Base-by-base conservation (phyloP, 2,797 vertebrate genomes). In the Acanthopagrus latus region DNA sequence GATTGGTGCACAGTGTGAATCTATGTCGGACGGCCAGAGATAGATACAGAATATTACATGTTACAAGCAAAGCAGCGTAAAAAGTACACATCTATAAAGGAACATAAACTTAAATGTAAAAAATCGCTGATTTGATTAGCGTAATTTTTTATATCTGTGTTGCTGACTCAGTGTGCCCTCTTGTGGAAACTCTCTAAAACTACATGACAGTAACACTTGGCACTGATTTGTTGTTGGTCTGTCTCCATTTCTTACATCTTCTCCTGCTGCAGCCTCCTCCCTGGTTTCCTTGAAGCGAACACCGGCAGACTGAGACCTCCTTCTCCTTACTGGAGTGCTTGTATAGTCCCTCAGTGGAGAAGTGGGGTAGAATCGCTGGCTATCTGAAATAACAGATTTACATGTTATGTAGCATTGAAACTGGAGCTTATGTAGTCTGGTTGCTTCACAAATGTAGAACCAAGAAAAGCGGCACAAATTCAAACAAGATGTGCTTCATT, bases 1-100 rank as follows among this genome's bases (percentile, higher is more conserved):
- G 97, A 97, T 80, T 97, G 97, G 85, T 99, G 97, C 68, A 98
- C 81, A 59, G 86, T 88, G 82, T 98, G 97, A 64, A 97, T 67
- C 98, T 99, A 88, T n/a, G 16, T 11, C 46, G 55, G 57, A 65
- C 43, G 77, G 58, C 0, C 79, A 78, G 20, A 84, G 50, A 71
- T 4, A 13, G 2, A 76, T 7, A 59, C 3, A 46, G 27, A 64
- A 70, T 3, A 82, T 20, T 76, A 54, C 76, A 77, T 6, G 54
- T 7, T 4, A 58, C 1, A 51, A 75, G 18, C 62, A 62, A n/a
- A 44, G n/a, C 27, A 54, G 18, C 20, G 27, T 3, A 64, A 50
- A 44, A 21, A 17, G 13, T n/a, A 44, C 6, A 2, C 25, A 7
- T 57, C 16, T 38, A 9, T 44, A 38, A 65, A n/a, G 11, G 1